Conservation (phyloP, 1,140 invertebrate genomes). For the Conopomorpha cramerella region DNA sequence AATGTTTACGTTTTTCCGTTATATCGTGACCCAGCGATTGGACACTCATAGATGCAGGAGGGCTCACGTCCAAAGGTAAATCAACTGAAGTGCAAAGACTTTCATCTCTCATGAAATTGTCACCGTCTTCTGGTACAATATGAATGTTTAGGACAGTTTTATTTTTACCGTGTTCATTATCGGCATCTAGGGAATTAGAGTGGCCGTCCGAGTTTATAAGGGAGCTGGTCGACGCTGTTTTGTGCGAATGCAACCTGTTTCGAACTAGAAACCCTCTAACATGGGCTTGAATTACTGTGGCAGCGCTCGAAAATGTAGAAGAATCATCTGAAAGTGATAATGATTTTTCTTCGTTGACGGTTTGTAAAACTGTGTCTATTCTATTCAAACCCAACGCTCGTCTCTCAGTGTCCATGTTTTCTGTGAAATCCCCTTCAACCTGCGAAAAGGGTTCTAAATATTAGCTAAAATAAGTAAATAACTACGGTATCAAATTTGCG, state of each 20-base stretch:
- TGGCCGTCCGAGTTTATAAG: conserved; percentile 27
- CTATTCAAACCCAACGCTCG: conserved; percentile 28
- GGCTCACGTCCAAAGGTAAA: conserved; percentile 38
- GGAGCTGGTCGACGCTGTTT: conserved; percentile 28
- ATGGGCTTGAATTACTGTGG: conserved; percentile 47
- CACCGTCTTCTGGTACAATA: conserved; percentile 34
- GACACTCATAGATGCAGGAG: conserved; percentile 30
- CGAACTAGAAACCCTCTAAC: conserved; percentile 42
- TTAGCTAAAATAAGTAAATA: too few relatives aligned
- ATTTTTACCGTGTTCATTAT: conserved; percentile 22
- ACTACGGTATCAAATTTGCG: too few relatives aligned
- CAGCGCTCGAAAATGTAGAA: conserved; percentile 44
- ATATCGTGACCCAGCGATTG: conserved; percentile 39
- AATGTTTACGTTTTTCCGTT: conserved; percentile 37
- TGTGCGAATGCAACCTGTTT: conserved; percentile 32
- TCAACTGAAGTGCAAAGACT: conserved; percentile 42
- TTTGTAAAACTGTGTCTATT: conserved; percentile 50
- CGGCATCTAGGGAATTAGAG: conserved; percentile 23
- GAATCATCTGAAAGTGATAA: conserved; percentile 50
- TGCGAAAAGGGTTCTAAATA: too few relatives aligned
- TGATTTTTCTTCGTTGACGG: conserved; percentile 52
- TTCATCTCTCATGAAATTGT: conserved; percentile 41
- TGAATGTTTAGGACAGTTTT: conserved; percentile 49
- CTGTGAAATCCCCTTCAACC: too few relatives aligned
- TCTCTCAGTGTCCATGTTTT: conserved; percentile 24